Base-by-base conservation (phyloP, 2,797 vertebrate species). In the Remorina albescens region DNA sequence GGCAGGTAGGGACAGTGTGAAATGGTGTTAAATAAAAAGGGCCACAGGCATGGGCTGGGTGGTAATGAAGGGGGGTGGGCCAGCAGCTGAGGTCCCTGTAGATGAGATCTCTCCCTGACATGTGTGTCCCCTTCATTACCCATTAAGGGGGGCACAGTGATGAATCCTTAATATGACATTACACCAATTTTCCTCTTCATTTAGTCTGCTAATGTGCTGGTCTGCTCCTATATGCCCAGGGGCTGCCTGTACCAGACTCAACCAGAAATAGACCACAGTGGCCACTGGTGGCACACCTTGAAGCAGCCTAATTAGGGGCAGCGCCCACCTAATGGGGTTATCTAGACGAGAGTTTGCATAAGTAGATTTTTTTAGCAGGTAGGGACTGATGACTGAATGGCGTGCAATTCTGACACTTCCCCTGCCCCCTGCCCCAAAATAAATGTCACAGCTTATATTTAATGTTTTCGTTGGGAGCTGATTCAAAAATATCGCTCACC, bases 111-210 rank as follows among this genome's bases (percentile, higher is more conserved):
- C 91, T 92, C 84, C 86, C 92, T 93, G 81, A 91, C 93, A 94
- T 90, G 91, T 89, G 88, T 81, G 66, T 82, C 93, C 92, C 91
- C 83, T 92, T 95, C 81, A 58, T 95, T 86, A 93, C 91, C 88
- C 85, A 76, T 94, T 94, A 95, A 94, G 94, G 88, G 94, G 96
- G 96, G 94, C 95, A 95, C 95, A 96, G 96, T 96, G 95, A 97
- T 96, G 96, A 96, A 97, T 97, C 95, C 96, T 96, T 97, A 97
- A 97, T 97, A 96, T 95, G 95, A 96, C 97, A 98, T 98, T 96
- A 97, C 96, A 96, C 96, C 96, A 97, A 98, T 99, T 97, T 98
- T 98, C 97, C 96, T 96, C 96, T 96, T 98, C 96, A 98, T 98
- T 98, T 97, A 94, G 94, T 90, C 94, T 95, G 93, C 95, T 96